Evolutionary conservation across 2,888 invertebrate genomes (phyloP).

Genomic region (Oscheius sp.): DNA sequence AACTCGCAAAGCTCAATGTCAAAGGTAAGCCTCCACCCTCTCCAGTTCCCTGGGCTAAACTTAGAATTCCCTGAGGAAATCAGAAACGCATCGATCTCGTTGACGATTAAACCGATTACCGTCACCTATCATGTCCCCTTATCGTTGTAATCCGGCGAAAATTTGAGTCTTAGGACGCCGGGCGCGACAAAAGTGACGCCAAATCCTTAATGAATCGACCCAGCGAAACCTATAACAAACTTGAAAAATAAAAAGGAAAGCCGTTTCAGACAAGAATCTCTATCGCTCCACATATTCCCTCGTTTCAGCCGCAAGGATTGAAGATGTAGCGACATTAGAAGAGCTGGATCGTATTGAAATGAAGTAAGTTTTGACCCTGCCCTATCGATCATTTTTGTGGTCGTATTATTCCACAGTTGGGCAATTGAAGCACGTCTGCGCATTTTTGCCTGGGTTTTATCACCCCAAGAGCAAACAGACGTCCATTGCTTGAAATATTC

Average conservation of each 20-base stretch:
- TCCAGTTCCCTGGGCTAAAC: too few species aligned
- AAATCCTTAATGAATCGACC: neutral
- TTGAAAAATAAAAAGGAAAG: neutral
- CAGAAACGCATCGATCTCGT: neutral
- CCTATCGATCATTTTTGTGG: neutral
- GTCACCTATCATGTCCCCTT: conserved; percentile 23
- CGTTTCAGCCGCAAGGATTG: conserved; percentile 47
- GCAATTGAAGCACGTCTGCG: conserved; percentile 5
- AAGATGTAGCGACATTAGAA: conserved; percentile 43
- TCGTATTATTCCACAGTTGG: conserved; percentile 3
- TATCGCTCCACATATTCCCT: conserved; percentile 56
- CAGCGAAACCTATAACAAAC: neutral
- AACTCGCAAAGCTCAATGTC: conserved; percentile 49
- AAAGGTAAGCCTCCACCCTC: conserved; percentile 50
- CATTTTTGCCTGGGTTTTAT: conserved; percentile 24
- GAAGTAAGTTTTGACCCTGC: conserved; percentile 18
- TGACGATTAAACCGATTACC: conserved; percentile 8
- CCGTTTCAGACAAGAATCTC: conserved; percentile 51
- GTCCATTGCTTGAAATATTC: neutral
- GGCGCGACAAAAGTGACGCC: conserved; percentile 3
- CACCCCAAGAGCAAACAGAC: conserved; percentile 27
- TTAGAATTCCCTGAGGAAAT: too few species aligned
- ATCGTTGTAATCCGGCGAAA: conserved; percentile 16
- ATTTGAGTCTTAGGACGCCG: neutral
- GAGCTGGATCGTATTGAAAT: conserved; percentile 39